Percentiles rank a stretch among this genome's conserved stretches.
Evolutionary conservation across 2,797 vertebrate species (phyloP).

Genomic region (Siniperca obscura): DNA sequence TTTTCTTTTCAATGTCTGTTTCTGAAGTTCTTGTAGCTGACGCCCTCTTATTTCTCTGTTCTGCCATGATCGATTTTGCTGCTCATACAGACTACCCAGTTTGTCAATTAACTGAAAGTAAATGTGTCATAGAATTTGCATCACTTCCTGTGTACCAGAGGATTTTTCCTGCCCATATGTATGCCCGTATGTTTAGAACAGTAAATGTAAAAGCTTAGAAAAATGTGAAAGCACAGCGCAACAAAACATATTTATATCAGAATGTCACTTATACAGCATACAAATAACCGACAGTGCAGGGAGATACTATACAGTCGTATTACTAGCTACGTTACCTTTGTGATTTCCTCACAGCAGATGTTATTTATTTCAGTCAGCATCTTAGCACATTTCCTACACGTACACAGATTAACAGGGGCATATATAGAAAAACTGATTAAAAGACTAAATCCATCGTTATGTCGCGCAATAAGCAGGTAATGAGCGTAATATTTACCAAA

Average conservation of each 20-base stretch:
- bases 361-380: too few species aligned
- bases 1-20: neutral
- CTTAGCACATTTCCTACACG: too few species aligned
- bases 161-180: neutral
- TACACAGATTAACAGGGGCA: too few species aligned
- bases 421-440: too few species aligned
- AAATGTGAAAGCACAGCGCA: neutral
- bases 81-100: neutral
- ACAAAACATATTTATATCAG: neutral
- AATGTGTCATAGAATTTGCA: neutral
- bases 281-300: too few species aligned
- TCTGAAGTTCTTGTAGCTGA: neutral
- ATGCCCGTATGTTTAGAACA: neutral
- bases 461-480: too few species aligned
- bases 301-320: neutral
- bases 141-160: constrained; percentile 17
- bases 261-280: constrained; percentile 10
- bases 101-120: neutral
- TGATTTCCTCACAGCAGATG: too few species aligned
- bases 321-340: too few species aligned
- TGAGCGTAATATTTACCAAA: too few species aligned
- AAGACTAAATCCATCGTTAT: too few species aligned
- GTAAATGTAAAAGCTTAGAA: neutral
- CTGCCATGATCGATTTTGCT: neutral
- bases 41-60: neutral